Conservation (phyloP, 2,888 invertebrate species). For the Drosophila nigricruria region DNA sequence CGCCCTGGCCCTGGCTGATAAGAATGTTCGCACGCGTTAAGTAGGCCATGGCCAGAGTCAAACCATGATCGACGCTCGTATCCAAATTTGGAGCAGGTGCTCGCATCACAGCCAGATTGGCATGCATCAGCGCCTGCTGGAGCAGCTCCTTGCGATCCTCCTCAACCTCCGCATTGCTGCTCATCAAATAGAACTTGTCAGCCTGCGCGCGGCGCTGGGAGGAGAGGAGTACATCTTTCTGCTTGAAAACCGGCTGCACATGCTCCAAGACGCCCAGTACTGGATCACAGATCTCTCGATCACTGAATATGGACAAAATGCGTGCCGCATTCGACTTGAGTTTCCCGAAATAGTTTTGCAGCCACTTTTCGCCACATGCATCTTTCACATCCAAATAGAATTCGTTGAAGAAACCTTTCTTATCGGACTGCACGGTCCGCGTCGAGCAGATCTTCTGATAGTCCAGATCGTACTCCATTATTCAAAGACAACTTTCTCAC, state of each 20-base stretch:
- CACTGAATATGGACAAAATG: constrained; percentile 85
- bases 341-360: constrained; percentile 87
- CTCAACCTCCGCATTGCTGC: constrained; percentile 80
- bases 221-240: constrained; percentile 89
- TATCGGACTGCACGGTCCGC: constrained; percentile 90
- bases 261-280: constrained; percentile 88
- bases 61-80: constrained; percentile 87
- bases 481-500: constrained; percentile 2
- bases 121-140: constrained; percentile 87
- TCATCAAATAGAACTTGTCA: constrained; percentile 87
- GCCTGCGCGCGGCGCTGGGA: constrained; percentile 88
- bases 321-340: constrained; percentile 87
- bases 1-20: constrained; percentile 87
- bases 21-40: constrained; percentile 89
- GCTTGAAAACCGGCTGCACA: constrained; percentile 89
- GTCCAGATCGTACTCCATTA: constrained; percentile 81
- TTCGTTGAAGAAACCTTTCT: constrained; percentile 91
- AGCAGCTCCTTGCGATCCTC: constrained; percentile 67
- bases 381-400: constrained; percentile 87
- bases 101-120: constrained; percentile 90
- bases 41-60: constrained; percentile 88
- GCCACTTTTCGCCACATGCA: constrained; percentile 87
- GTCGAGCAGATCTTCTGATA: constrained; percentile 90
- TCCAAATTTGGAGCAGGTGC: constrained; percentile 88
- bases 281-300: constrained; percentile 86